Percentiles rank a stretch among this genome's conserved stretches.
Evolutionary conservation across 2,888 invertebrate species (phyloP).

Genomic region (Mycalesis mineus): DNA sequence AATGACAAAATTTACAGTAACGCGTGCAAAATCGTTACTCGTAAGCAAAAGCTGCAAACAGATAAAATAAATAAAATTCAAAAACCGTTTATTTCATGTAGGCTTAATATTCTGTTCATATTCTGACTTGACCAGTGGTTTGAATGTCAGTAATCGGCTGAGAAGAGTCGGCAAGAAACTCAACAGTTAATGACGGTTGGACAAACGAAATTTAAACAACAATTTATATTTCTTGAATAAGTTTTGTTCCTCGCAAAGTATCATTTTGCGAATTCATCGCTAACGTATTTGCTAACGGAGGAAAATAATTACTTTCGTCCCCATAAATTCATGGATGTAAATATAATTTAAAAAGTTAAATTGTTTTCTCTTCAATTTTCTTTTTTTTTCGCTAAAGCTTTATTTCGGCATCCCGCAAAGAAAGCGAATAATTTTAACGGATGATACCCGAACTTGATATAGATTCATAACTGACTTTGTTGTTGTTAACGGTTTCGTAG

Average conservation of each 20-base stretch:
- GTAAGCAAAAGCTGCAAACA: too few species aligned
- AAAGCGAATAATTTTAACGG: slow-evolving; percentile 3
- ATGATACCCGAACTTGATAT: background rate
- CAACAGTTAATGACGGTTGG: background rate
- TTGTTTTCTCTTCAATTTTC: slow-evolving; percentile 22
- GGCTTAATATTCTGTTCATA: too few species aligned
- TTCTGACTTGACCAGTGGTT: too few species aligned
- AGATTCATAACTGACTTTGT: too few species aligned
- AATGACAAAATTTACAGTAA: too few species aligned
- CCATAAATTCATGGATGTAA: slow-evolving; percentile 24
- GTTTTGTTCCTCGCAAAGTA: background rate
- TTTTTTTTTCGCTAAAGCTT: slow-evolving; percentile 14
- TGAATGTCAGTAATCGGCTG: too few species aligned
- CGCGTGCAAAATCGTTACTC: too few species aligned
- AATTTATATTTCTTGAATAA: background rate
- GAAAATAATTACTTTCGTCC: slow-evolving; percentile 10
- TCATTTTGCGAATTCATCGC: background rate
- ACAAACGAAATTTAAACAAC: background rate
- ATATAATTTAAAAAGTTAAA: slow-evolving; percentile 26
- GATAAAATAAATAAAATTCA: too few species aligned
- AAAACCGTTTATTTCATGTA: too few species aligned
- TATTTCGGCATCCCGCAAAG: background rate
- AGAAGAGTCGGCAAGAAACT: too few species aligned
- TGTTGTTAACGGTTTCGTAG: too few species aligned
- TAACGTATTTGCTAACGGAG: background rate